Evolutionary conservation across 2,888 invertebrate species (phyloP).

Genomic region (Tinea semifulvella): DNA sequence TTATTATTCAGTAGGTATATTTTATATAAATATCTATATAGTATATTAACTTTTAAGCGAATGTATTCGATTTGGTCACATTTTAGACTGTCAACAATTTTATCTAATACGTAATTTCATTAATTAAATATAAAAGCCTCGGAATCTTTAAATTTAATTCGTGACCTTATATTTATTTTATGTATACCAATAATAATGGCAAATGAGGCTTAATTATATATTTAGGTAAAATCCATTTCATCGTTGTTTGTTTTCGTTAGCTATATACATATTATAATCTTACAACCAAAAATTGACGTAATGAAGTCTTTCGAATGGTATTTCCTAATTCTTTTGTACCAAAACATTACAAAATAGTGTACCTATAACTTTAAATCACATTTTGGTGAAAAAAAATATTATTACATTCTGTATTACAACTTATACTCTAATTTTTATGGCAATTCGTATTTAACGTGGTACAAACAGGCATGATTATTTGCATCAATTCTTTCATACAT

Average conservation of each 20-base stretch:
- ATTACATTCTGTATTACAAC: no score
- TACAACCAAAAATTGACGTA: constrained; percentile 8
- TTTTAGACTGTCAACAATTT: constrained; percentile 17
- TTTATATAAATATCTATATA: constrained; percentile 65
- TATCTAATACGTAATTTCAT: not conserved
- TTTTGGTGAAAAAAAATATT: no score
- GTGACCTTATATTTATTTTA: not conserved
- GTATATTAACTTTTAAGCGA: constrained; percentile 63
- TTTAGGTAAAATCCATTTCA: not conserved
- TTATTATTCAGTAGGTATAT: constrained; percentile 61
- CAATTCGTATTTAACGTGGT: no score
- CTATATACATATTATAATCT: not conserved
- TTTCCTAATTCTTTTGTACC: constrained; percentile 3
- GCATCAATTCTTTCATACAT: no score
- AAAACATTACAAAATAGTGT: not conserved
- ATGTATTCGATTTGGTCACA: constrained; percentile 66
- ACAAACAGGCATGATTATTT: no score
- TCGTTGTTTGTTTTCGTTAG: constrained; percentile 7
- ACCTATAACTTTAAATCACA: no score
- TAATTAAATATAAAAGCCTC: not conserved
- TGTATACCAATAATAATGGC: not conserved
- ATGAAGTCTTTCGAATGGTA: not conserved
- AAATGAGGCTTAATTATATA: not conserved
- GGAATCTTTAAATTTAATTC: not conserved
- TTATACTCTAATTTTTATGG: no score